These are phyloP conservation scores for Lacanobia oleracea DNA, from an alignment of 2,888 invertebrate genomes.

Conservation along the genomic window DNA sequence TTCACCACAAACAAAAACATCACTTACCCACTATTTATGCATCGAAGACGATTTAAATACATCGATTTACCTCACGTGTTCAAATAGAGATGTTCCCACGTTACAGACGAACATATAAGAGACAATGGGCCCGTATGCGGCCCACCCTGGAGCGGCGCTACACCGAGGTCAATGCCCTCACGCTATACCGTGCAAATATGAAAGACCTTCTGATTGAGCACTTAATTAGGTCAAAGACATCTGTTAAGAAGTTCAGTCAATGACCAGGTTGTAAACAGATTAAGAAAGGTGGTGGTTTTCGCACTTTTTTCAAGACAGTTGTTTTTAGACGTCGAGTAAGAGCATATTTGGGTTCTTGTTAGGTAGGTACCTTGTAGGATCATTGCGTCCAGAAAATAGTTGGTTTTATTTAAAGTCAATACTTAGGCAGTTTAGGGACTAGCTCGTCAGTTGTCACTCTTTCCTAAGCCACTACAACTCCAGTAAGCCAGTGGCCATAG, in stretches of 20 bases:
- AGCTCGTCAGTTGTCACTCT: no score
- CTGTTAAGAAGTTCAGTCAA: slow-evolving; percentile 27
- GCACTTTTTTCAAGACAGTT: not conserved
- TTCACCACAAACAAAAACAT: slow-evolving; percentile 28
- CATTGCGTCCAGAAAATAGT: no score
- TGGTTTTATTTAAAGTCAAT: no score
- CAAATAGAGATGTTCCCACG: slow-evolving; percentile 80
- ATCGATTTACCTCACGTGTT: slow-evolving; percentile 65
- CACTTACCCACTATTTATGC: slow-evolving; percentile 50
- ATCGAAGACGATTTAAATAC: slow-evolving; percentile 45
- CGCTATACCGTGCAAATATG: slow-evolving; percentile 70
- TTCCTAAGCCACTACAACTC: no score
- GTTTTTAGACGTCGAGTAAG: not conserved
- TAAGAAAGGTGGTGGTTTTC: not conserved
- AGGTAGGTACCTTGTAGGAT: not conserved
- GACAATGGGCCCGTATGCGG: slow-evolving; percentile 88
- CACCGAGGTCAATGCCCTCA: slow-evolving; percentile 77
- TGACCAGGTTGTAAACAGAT: slow-evolving; percentile 17
- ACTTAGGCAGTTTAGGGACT: no score
- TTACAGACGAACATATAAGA: slow-evolving; percentile 74
- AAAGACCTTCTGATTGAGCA: slow-evolving; percentile 54
- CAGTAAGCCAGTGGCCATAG: no score
- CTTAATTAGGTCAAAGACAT: slow-evolving; percentile 61
- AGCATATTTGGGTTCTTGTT: not conserved
- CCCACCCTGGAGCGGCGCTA: slow-evolving; percentile 81